These are phyloP conservation scores for Epinephelus lanceolatus DNA, from an alignment of 2,113 vertebrate genomes.

Conservation along the genomic window DNA sequence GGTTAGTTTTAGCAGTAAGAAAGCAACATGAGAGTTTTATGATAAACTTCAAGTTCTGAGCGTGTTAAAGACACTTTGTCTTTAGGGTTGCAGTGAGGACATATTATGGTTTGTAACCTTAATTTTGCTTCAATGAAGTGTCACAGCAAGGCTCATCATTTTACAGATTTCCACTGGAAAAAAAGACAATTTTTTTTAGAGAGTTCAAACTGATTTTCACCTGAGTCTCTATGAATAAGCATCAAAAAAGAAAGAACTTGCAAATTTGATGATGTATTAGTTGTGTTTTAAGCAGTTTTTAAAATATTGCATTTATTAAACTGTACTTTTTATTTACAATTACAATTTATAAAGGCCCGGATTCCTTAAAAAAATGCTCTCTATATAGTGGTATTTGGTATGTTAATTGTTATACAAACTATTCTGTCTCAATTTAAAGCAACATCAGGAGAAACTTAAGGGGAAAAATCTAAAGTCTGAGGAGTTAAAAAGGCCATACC, in stretches of 20 bases:
- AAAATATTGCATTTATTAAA: not conserved
- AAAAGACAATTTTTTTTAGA: no score
- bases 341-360: not conserved
- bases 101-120: not conserved
- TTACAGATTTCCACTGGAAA: not conserved
- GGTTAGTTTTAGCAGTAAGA: not conserved
- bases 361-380: not conserved
- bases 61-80: no score
- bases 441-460: not conserved
- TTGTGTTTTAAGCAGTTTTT: not conserved
- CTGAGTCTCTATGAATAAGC: not conserved
- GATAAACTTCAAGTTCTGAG: no score
- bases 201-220: no score
- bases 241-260: not conserved
- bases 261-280: not conserved
- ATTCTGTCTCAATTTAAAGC: not conserved
- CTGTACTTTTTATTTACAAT: not conserved
- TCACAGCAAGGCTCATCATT: not conserved
- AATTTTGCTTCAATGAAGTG: not conserved
- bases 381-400: no score
- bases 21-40: not conserved
- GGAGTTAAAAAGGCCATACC: conserved; percentile 13
- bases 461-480: no score
- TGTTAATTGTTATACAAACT: not conserved
- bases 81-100: not conserved